Base-by-base conservation (phyloP, 2,113 vertebrate species). In the Eonycteris spelaea region DNA sequence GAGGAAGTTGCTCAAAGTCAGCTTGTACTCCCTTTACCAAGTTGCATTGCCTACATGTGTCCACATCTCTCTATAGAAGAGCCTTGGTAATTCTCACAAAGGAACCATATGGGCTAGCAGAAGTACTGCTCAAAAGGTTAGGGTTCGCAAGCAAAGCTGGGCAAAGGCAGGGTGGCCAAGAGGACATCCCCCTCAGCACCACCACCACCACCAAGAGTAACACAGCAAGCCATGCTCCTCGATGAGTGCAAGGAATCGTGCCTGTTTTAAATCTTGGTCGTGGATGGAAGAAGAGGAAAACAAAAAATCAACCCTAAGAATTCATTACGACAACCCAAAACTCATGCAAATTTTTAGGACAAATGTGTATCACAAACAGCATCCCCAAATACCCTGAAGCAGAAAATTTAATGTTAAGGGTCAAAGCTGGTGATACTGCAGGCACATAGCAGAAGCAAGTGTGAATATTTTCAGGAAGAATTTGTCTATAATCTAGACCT, bases 401-500 rank as follows among this genome's bases (percentile, higher is more conserved):
- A 48, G n/a, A 94, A 86, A 11, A 30, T 45, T 70, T 65, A 71
- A 83, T 43, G 2, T 68, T 21, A 88, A 74, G 51, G 48, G 30
- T 75, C n/a, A 75, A 2, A 22, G 14, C 7, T 48, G 57, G 67
- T 70, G 74, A 88, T 45, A 87, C 22, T 7, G 18, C 63, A 65
- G 65, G 26, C 16, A 89, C 26, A 48, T 4, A 80, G 67, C 30
- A 59, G 51, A 77, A 51, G 48, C 48, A 75, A 61, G 6, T 28
- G 51, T 68, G 71, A n/a, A 53, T 78, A 88, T 35, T 77, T 79
- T 65, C 30, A 40, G 11, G 19, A 88, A n/a, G 75, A 86, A 95
- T 22, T 73, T 5, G 28, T 75, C 75, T 77, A 14, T 35, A 82
- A 71, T 26, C 18, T 30, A 94, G 35, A 71, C 21, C 43, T 70